These are phyloP conservation scores for Mustelus asterias DNA, from an alignment of 2,113 vertebrate genomes.

Conservation along the genomic window DNA sequence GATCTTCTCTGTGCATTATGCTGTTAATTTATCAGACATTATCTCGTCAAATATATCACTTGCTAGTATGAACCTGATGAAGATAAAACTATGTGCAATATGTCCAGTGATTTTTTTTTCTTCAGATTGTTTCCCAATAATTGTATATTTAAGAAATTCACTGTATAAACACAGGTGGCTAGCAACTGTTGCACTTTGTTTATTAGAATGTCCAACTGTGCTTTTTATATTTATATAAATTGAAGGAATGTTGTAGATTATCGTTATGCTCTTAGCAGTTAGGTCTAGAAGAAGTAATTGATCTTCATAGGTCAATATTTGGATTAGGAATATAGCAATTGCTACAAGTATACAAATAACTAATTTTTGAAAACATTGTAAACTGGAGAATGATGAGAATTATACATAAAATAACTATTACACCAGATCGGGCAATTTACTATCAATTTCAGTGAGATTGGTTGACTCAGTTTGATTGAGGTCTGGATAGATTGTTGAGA, in stretches of 20 bases:
- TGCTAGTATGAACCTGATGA: not conserved
- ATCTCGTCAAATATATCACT: not conserved
- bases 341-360: not conserved
- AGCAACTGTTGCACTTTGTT: not conserved
- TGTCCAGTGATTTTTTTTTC: not conserved
- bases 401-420: not conserved
- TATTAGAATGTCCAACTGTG: not conserved
- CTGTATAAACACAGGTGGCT: not conserved
- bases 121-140: not conserved
- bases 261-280: not conserved
- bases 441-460: too few relatives aligned
- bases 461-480: too few relatives aligned
- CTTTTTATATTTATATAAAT: conserved; percentile 23
- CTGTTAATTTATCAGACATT: not conserved
- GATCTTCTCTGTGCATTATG: not conserved
- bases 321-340: not conserved
- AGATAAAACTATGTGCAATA: conserved; percentile 11
- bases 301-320: not conserved
- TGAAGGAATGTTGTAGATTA: not conserved
- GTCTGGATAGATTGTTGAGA: too few relatives aligned
- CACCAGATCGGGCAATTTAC: not conserved
- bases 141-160: not conserved
- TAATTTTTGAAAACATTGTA: not conserved
- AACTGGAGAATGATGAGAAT: not conserved
- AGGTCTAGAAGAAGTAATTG: not conserved